These are phyloP conservation scores for Mormyrops boulengeri DNA, from an alignment of 2,797 vertebrate genomes.

Conservation along the genomic window DNA sequence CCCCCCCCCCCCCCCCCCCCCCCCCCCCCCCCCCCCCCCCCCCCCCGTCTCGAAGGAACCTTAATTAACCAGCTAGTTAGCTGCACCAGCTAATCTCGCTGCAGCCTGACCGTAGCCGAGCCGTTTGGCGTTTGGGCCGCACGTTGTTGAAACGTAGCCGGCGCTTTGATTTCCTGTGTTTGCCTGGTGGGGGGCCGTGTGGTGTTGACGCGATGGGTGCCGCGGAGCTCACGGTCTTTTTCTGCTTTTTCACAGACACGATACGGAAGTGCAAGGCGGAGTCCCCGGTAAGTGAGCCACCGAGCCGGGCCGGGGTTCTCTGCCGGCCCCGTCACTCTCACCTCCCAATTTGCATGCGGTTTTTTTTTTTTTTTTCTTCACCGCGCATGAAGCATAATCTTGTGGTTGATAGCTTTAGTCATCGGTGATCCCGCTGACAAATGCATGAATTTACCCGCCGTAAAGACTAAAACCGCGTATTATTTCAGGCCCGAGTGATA, in stretches of 20 bases:
- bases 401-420: background rate
- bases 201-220: background rate
- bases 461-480: background rate
- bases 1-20: too few relatives aligned
- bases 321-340: background rate
- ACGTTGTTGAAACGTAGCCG: background rate
- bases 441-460: background rate
- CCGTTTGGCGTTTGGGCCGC: background rate
- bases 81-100: background rate
- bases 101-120: background rate
- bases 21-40: too few relatives aligned
- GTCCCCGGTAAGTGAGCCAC: slow-evolving; percentile 60
- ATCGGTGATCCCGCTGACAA: background rate
- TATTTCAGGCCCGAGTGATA: background rate
- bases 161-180: background rate
- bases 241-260: slow-evolving; percentile 53
- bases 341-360: background rate
- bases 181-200: background rate
- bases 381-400: background rate
- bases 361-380: background rate
- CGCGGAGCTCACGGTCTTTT: background rate
- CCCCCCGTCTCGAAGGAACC: too few relatives aligned
- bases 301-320: background rate
- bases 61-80: background rate
- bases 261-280: slow-evolving; percentile 73